Base-by-base conservation (phyloP, 1,140 invertebrate species). In the Dendrolimus kikuchii region DNA sequence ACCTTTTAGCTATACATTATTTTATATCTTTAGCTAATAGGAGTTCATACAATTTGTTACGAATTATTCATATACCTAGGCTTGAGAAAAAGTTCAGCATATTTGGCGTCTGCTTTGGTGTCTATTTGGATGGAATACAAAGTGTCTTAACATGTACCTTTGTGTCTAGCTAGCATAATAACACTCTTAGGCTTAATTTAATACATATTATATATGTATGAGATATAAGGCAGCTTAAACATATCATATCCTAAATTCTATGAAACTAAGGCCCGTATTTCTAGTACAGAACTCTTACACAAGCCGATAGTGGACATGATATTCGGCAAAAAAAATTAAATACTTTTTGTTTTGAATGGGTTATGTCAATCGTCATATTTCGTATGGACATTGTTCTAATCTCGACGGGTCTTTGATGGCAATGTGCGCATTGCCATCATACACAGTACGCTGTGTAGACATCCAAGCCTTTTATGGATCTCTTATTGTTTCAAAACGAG, bases 111-210 rank as follows among this genome's bases (percentile, higher is more conserved):
- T 23, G 23, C 23, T 23, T 23, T 23, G 23, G 23, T 23, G 23
- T 23, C 23, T 23, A 23, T 23, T 23, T 23, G 23, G 23, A 23
- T 23, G 23, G 23, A 23, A 23, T 77, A 64, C 71, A 72, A 74
- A 76, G 82, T 86, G 82, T 84, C 81, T 83, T 86, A 84, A 76
- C 71, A 64, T 77, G 81, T 84, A 86, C 82, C 82, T 84, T 81
- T 72, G 66, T 79, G 80, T 70, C 65, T 84, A 80, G 68, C 55
- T 81, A 79, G 68, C 62, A 59, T 74, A 44, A 76, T 61, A 64
- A 55, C 51, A 67, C 66, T 65, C 53, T 57, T 57, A 36, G 40
- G 10, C 36, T 7, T 51, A 36, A 58, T 51, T 60, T 61, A 51
- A 40, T 60, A 53, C 42, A 59, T 58, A 55, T 51, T 56, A 47